Percentiles rank a stretch among this genome's conserved stretches.
phyloP scores from a whole-genome alignment of 2,113 vertebrate genomes.

The Canis aureus region DNA sequence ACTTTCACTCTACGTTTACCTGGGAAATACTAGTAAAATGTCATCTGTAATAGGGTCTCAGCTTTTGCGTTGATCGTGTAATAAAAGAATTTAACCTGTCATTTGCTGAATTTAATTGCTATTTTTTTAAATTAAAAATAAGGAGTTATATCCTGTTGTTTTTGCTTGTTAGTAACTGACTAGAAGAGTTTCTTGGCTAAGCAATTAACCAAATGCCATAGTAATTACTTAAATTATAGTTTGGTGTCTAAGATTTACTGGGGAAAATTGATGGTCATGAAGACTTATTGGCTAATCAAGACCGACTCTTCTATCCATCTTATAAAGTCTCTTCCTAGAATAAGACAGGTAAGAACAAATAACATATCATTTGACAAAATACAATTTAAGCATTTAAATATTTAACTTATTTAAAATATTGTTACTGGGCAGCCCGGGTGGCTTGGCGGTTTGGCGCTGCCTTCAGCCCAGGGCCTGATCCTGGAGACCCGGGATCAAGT shows the following conservation, averaged over 20 bases:
- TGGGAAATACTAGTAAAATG: neutral
- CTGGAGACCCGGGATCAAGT: no score
- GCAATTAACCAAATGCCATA: conserved; percentile 43
- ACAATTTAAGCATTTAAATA: neutral
- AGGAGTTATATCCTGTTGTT: conserved; percentile 54
- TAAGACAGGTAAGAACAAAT: neutral
- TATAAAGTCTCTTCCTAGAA: conserved; percentile 10
- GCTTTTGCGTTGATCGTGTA: conserved; percentile 14
- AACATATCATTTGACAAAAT: conserved; percentile 17
- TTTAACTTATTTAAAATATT: conserved; percentile 19
- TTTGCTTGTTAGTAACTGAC: conserved; percentile 55
- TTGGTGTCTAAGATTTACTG: neutral
- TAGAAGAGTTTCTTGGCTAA: conserved; percentile 4
- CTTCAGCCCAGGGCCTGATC: no score
- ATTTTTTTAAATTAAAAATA: conserved; percentile 64
- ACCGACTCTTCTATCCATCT: conserved; percentile 17
- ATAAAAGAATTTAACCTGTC: conserved; percentile 56
- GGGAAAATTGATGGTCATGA: conserved; percentile 37
- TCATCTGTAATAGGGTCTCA: neutral
- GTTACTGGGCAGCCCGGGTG: neutral
- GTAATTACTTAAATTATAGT: conserved; percentile 72
- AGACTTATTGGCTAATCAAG: conserved; percentile 39
- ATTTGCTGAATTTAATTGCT: conserved; percentile 47
- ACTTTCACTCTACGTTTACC: neutral
- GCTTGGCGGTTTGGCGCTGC: no score